Evolutionary conservation across 2,797 vertebrate genomes (phyloP).

Genomic region (Dendrocincla tyrannina): DNA sequence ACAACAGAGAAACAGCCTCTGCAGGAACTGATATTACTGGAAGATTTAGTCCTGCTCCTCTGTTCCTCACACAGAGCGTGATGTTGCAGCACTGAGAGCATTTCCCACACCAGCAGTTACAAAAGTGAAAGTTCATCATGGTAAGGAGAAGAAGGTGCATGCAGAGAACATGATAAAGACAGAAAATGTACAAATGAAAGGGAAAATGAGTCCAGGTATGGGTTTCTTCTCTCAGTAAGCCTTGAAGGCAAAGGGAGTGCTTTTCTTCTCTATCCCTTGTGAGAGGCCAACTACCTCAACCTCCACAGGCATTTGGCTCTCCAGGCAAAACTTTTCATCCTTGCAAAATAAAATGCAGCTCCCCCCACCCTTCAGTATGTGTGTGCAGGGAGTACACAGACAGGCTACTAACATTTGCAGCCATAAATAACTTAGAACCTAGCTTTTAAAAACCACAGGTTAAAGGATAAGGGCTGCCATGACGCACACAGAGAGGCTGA

Average conservation of each 20-base stretch:
- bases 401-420: conserved; percentile 57
- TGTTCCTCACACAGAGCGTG: rapidly evolving
- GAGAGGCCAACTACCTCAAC: neutral
- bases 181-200: neutral
- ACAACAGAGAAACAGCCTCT: neutral
- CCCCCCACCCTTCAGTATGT: neutral
- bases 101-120: neutral
- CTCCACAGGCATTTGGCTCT: neutral
- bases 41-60: neutral
- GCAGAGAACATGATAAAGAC: neutral
- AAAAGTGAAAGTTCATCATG: neutral
- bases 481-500: conserved; percentile 74
- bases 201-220: neutral
- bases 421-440: conserved; percentile 81
- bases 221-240: neutral
- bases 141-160: neutral
- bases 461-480: conserved; percentile 75
- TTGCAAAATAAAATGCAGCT: conserved; percentile 34
- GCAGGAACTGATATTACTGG: neutral
- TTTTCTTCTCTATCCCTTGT: neutral
- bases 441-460: conserved; percentile 76
- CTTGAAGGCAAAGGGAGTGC: conserved; percentile 25
- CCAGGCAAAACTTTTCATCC: conserved; percentile 41
- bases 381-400: conserved; percentile 52
- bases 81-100: neutral